Base-by-base conservation (phyloP, 2,797 vertebrate species). In the Pseudocheirus occidentalis region DNA sequence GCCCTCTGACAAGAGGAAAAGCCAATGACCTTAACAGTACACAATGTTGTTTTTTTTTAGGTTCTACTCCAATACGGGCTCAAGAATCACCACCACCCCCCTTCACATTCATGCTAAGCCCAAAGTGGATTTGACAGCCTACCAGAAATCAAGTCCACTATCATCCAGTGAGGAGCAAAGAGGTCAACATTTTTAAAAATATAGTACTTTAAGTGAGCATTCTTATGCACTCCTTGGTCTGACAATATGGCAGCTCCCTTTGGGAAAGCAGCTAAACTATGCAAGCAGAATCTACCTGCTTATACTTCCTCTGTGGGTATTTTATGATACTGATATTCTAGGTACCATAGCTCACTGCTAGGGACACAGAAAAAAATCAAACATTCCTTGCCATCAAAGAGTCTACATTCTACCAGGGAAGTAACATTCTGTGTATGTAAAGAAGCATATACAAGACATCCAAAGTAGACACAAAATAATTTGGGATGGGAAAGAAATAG, bases 191-290 rank as follows among this genome's bases (percentile, higher is more conserved):
- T 13, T 91, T 91, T 73, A 46, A 52, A 56, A 91, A 50, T 53
- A 92, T 0, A 92, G 40, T 27, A 55, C 87, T 93, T 52, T 56
- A 4, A 93, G 90, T 95, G 81, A 92, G 90, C 90, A 87, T 91
- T 95, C 58, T 90, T 34, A 94, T 31, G 13, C 89, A 53, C 50
- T 31, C 55, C 57, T 66, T 92, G 16, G 27, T 29, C 55, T 90
- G 28, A 50, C 56, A 46, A 92, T 90, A 46, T 59, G 40, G 21
- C 7, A 81, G n/a, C 16, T 81, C 66, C 18, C n/a, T 59, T 91
- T 95, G 58, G 94, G 46, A 91, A 97, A 95, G 73, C 31, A 93
- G 87, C 87, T 93, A 93, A 95, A 96, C 3, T 58, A 93, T 53
- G 95, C 94, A 97, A 92, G 12, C 73, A 28, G 9, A 92, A 97